Percentiles rank a stretch among this genome's conserved stretches.
Evolutionary conservation across 1,140 invertebrate genomes (phyloP).

Genomic region (Odontomachus brunneus): DNA sequence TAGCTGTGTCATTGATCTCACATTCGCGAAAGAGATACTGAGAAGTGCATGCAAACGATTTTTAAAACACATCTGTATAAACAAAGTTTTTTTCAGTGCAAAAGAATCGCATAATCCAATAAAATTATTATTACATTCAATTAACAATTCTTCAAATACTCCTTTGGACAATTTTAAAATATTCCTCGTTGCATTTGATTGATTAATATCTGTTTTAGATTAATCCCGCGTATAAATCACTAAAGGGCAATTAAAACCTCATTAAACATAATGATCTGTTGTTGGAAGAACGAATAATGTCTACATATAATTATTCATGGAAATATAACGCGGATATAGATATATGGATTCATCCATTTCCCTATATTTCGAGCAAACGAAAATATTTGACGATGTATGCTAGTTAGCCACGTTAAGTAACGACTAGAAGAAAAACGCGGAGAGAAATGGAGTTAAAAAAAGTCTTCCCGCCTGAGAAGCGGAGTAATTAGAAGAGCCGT

Average conservation of each 20-base stretch:
- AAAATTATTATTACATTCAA: no score
- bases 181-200: neutral
- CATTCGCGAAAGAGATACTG: neutral
- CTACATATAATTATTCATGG: neutral
- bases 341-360: neutral
- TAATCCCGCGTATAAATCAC: no score
- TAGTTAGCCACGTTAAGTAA: slow-evolving; percentile 38
- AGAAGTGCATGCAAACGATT: neutral
- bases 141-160: no score
- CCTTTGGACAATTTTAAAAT: neutral
- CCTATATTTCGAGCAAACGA: neutral
- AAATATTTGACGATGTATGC: slow-evolving; percentile 10
- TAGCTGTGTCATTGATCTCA: neutral
- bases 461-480: slow-evolving; percentile 12
- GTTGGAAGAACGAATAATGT: neutral
- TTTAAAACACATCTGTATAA: neutral
- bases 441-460: slow-evolving; percentile 33
- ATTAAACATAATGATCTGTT: neutral
- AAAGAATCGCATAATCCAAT: no score
- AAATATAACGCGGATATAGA: neutral
- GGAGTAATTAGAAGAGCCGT: slow-evolving; percentile 37
- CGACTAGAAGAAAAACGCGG: neutral
- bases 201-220: no score
- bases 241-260: neutral
- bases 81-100: no score